phyloP scores from a whole-genome alignment of 1,140 invertebrate species.

The Anastatus disparis region DNA sequence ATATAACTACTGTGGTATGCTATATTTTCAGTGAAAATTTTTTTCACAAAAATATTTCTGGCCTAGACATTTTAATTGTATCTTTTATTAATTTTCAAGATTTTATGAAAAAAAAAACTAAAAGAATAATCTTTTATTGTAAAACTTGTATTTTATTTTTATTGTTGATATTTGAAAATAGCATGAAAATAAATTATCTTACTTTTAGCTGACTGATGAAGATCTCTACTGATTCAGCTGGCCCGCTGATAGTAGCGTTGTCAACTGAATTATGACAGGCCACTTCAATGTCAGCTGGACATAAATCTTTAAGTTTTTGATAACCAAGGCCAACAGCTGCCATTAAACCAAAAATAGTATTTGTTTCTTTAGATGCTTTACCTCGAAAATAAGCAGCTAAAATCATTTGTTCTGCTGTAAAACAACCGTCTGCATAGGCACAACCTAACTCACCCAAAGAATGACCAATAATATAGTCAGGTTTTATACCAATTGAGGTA shows the following conservation, averaged over 20 bases:
- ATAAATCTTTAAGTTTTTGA: constrained; percentile 52
- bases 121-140: no score
- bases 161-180: no score
- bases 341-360: constrained; percentile 57
- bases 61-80: no score
- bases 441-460: constrained; percentile 90
- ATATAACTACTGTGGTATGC: no score
- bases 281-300: constrained; percentile 78
- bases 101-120: no score
- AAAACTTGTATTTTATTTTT: no score
- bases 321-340: constrained; percentile 64
- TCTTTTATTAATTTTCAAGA: no score
- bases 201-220: constrained; percentile 78
- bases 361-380: background rate
- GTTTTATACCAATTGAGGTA: constrained; percentile 75
- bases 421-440: constrained; percentile 89
- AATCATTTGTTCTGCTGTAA: constrained; percentile 84
- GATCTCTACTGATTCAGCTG: constrained; percentile 74
- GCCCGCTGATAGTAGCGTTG: constrained; percentile 88
- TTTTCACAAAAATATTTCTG: no score
- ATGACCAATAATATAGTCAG: constrained; percentile 87
- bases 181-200: no score
- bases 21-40: no score
- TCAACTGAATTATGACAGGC: constrained; percentile 89
- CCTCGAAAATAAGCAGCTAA: constrained; percentile 77